Evolutionary conservation across 2,113 vertebrate genomes (phyloP).

Genomic region (Macrotus californicus): DNA sequence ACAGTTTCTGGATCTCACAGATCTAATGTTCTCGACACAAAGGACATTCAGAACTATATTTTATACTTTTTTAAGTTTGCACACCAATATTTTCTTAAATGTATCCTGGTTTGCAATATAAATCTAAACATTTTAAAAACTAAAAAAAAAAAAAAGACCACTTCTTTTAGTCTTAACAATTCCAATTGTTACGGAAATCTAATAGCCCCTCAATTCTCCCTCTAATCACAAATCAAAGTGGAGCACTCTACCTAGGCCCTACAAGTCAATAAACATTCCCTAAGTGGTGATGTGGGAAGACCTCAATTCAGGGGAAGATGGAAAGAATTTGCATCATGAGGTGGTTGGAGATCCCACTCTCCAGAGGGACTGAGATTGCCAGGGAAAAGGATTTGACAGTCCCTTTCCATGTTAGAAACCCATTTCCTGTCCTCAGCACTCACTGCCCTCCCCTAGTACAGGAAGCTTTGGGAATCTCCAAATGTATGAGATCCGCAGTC

Average conservation of each 20-base stretch:
- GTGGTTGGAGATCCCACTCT: neutral
- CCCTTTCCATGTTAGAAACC: neutral
- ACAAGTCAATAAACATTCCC: neutral
- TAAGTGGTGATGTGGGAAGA: neutral
- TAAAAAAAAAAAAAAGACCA: neutral
- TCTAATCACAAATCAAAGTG: neutral
- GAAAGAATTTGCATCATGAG: neutral
- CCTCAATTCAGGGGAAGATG: neutral
- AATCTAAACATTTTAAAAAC: conserved; percentile 24
- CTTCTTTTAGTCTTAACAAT: neutral
- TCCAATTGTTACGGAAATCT: neutral
- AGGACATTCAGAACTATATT: neutral
- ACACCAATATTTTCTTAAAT: neutral
- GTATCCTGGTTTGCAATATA: neutral
- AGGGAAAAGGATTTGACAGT: neutral
- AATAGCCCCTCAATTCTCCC: neutral
- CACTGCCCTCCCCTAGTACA: neutral
- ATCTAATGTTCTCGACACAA: neutral
- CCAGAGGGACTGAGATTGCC: neutral
- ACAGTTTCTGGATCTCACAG: neutral
- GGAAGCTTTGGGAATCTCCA: neutral
- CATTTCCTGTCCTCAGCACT: neutral
- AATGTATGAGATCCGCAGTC: neutral
- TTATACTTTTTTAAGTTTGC: neutral
- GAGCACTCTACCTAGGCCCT: neutral